Evolutionary conservation across 2,113 vertebrate species (phyloP), one percentile per base, ranked within the genome.

Genomic region (Chunga burmeisteri): DNA sequence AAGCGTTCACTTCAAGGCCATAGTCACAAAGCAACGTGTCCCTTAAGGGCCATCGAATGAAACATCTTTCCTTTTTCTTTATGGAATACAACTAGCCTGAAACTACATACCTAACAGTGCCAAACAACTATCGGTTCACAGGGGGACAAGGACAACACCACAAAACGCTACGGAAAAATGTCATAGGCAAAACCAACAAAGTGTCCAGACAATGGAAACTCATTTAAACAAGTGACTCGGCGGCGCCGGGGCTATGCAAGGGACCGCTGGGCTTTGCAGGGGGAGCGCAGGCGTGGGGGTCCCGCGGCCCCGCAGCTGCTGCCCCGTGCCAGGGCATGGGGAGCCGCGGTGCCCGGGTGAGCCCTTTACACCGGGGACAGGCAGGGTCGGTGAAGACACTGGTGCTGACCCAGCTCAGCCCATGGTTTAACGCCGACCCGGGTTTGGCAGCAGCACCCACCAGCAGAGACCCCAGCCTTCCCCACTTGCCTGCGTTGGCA

Each of bases 401-500:
- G 58, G 32, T 86, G 59, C 59, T 53, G 26, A 11, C 26, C 17
- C 1, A 0, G 16, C 44, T 66, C 44, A 66, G 32, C 23, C 22
- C 52, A 14, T 6, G 47, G 25, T 29, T 77, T 9, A 47, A 62
- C 0, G 2, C 18, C 29, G 34, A 7, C 4, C 32, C 3, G 2
- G 16, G 21, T n/a, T 61, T 25, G 34, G 52, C 6, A 1, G 71
- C 71, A 77, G n/a, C n/a, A 32, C 30, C 26, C 6, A 1, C 30
- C 42, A 36, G 8, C 66, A 46, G 15, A 52, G 17, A 72, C 65
- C 25, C 21, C n/a, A 30, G 47, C 25, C 30, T 19, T 61, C 32
- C 44, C 18, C 1, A 0, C 29, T 36, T 20, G 17, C 26, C 42
- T 7, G 3, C 6, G 15, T n/a, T 7, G 1, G 42, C 42, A 73